phyloP scores from a whole-genome alignment of 2,113 vertebrate genomes.

The Xyliphius kryptos region DNA sequence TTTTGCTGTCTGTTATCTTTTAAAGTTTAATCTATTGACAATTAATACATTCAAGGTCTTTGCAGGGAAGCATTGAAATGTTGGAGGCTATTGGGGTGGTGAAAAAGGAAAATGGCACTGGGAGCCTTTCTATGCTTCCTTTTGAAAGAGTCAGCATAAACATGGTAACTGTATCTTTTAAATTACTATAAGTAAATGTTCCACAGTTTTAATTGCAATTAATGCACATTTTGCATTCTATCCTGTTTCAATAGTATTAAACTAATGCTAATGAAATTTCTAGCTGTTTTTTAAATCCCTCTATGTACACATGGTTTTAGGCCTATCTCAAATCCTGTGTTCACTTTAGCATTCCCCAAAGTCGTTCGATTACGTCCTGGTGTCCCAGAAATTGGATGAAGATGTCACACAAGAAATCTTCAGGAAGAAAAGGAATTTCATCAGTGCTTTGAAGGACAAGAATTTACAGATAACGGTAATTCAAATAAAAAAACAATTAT shows the following conservation, averaged over 20 bases:
- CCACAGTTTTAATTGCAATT: background rate
- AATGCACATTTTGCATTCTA: too few species aligned
- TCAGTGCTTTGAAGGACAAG: constrained; percentile 64
- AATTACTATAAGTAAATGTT: background rate
- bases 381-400: constrained; percentile 51
- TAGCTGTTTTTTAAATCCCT: too few species aligned
- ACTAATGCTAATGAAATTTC: too few species aligned
- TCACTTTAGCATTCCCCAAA: constrained; percentile 49
- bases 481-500: too few species aligned
- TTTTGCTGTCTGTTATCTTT: too few species aligned
- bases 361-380: constrained; percentile 77
- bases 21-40: too few species aligned
- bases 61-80: constrained; percentile 60
- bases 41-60: too few species aligned
- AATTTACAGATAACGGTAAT: constrained; percentile 67
- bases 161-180: too few species aligned
- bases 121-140: constrained; percentile 20
- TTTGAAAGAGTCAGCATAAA: constrained; percentile 30
- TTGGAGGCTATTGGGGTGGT: constrained; percentile 62
- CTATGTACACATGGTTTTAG: too few species aligned
- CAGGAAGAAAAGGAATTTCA: constrained; percentile 62
- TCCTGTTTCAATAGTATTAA: too few species aligned
- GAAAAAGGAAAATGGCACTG: constrained; percentile 53
- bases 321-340: too few species aligned
- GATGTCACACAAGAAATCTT: constrained; percentile 23